phyloP scores from a whole-genome alignment of 2,888 invertebrate species.

The Cyaniris semiargus region DNA sequence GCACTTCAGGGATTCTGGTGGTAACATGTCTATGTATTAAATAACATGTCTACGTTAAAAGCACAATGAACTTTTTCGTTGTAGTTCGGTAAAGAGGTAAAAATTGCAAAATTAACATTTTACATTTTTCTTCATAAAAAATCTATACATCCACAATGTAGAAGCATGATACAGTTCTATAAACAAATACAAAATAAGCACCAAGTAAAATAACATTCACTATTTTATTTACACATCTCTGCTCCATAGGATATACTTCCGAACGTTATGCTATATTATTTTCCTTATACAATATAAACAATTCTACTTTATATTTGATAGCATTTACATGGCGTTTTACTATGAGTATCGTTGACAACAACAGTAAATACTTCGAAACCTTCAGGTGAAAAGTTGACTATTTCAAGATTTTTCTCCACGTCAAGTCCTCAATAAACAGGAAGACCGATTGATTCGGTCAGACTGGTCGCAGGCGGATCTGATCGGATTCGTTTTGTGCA shows the following conservation, averaged over 20 bases:
- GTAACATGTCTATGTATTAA: no score
- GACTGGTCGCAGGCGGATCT: background rate
- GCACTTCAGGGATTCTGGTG: no score
- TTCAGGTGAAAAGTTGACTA: background rate
- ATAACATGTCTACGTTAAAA: no score
- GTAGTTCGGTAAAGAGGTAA: background rate
- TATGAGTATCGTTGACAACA: conserved; percentile 33
- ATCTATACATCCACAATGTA: background rate
- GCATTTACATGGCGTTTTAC: conserved; percentile 63
- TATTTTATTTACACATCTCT: conserved; percentile 32
- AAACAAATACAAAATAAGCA: conserved; percentile 31
- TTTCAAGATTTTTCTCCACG: background rate
- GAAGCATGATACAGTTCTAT: conserved; percentile 15
- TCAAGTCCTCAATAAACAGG: background rate
- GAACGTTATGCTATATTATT: conserved; percentile 38
- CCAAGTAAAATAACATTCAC: conserved; percentile 33
- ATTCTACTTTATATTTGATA: conserved; percentile 52
- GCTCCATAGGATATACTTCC: conserved; percentile 12
- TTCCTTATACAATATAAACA: conserved; percentile 42
- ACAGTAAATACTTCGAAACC: conserved; percentile 34
- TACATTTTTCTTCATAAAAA: background rate
- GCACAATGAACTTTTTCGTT: background rate
- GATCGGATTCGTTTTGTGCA: background rate
- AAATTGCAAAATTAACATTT: no score
- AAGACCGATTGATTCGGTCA: background rate